Conservation (phyloP, 2,113 vertebrate genomes). For the Agelaius tricolor region DNA sequence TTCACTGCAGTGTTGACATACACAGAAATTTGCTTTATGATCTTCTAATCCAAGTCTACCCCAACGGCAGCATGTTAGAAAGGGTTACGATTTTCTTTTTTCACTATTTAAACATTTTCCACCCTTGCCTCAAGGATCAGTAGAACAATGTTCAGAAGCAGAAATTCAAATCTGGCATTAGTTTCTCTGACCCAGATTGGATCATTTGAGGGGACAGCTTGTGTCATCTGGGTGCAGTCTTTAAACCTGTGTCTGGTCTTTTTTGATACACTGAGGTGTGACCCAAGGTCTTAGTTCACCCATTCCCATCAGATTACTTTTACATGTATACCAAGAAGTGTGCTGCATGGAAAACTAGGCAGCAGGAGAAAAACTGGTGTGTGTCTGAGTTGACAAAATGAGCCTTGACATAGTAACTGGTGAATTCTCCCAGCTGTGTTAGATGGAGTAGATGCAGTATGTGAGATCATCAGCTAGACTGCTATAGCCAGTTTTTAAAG, state of each 20-base stretch:
- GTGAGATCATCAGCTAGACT: not conserved
- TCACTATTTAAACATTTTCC: not conserved
- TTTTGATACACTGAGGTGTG: not conserved
- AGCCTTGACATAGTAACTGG: not conserved
- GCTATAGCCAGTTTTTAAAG: not conserved
- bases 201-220: not conserved
- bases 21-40: not conserved
- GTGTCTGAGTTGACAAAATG: not conserved
- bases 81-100: not conserved
- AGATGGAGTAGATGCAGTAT: not conserved
- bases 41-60: not conserved
- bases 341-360: not conserved
- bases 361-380: not conserved
- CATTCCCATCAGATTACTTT: accelerated
- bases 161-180: not conserved
- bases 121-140: not conserved
- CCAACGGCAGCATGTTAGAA: not conserved
- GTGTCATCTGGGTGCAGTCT: not conserved
- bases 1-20: not conserved
- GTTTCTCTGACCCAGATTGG: not conserved
- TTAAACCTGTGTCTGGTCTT: not conserved
- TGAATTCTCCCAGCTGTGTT: not conserved
- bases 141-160: not conserved
- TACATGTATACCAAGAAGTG: not conserved
- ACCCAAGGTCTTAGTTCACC: not conserved